Evolutionary conservation across 2,888 invertebrate species (phyloP).

Genomic region (Spatulosminthurus flaviceps): DNA sequence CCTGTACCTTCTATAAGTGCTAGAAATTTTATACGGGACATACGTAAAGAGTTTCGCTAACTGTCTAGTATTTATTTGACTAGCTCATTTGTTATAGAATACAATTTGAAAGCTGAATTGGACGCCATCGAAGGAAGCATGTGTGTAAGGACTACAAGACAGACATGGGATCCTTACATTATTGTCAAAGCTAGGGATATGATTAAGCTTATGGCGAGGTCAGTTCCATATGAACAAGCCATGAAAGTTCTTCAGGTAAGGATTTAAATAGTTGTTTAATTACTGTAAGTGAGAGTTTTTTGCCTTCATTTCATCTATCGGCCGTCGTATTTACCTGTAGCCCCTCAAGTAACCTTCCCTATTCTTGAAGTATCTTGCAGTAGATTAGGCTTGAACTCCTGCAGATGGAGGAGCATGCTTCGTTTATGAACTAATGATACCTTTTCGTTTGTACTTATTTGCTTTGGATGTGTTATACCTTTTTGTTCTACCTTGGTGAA

Average conservation of each 20-base stretch:
- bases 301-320: background rate
- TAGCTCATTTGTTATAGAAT: constrained; percentile 70
- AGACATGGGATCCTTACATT: constrained; percentile 98
- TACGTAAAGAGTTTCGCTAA: too few relatives aligned
- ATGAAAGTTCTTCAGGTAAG: constrained; percentile 73
- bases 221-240: constrained; percentile 97
- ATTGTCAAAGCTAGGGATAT: constrained; percentile 96
- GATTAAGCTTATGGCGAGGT: constrained; percentile 91
- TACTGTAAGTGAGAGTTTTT: too few relatives aligned
- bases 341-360: too few relatives aligned
- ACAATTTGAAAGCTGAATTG: constrained; percentile 84
- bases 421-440: too few relatives aligned
- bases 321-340: too few relatives aligned
- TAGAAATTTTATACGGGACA: too few relatives aligned
- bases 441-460: too few relatives aligned
- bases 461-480: background rate
- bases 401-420: background rate
- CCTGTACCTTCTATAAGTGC: too few relatives aligned
- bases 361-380: too few relatives aligned
- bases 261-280: background rate
- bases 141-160: constrained; percentile 91
- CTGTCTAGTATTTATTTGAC: too few relatives aligned
- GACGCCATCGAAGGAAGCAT: constrained; percentile 94
- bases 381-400: background rate
- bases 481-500: background rate